Base-by-base conservation (phyloP, 2,888 invertebrate species). In the Flabesymbios commensalis region DNA sequence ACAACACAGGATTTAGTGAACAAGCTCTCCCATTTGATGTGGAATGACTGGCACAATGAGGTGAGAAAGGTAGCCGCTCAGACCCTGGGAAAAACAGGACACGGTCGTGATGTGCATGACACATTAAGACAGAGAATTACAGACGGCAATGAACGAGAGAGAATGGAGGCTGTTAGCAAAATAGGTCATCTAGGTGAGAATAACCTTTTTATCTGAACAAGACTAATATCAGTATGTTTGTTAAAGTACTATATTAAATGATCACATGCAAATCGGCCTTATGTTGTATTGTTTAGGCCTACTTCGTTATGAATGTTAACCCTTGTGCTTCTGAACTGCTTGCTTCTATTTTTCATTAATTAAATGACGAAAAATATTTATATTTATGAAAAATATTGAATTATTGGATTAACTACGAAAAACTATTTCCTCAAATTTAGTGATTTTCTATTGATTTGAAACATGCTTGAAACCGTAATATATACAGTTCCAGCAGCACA, bases 1-100 rank as follows among this genome's bases (percentile, higher is more conserved):
- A n/a, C n/a, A n/a, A n/a, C n/a, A n/a, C 28, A 80, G 78, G 79
- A 79, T 64, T 72, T 80, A n/a, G 73, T 73, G 14, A 73, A 76
- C 63, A 80, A 80, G 65, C 61, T 82, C 68, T 72, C 75, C 14
- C 69, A 79, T 48, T 62, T 83, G 42, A 82, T 83, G 82, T 83
- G 83, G 83, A 75, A 76, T 69, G 83, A 83, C 64, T 78, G 79
- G 77, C 79, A 80, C 62, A 67, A 63, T 3, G 80, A 79, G 60
- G 81, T 82, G 39, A 63, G 80, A 32, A 73, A 73, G 29, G 76
- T 78, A 7, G 79, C 82, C 0, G 80, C 80, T 5, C 82, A 83
- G 65, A 75, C 79, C 57, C 74, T 83, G 5, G 83, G 83, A 52
- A 78, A 78, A 64, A 79, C 78, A 4, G 78, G 81, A 28, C 80